phyloP scores from a whole-genome alignment of 2,797 vertebrate species.

The Rhinogobio ventralis region DNA sequence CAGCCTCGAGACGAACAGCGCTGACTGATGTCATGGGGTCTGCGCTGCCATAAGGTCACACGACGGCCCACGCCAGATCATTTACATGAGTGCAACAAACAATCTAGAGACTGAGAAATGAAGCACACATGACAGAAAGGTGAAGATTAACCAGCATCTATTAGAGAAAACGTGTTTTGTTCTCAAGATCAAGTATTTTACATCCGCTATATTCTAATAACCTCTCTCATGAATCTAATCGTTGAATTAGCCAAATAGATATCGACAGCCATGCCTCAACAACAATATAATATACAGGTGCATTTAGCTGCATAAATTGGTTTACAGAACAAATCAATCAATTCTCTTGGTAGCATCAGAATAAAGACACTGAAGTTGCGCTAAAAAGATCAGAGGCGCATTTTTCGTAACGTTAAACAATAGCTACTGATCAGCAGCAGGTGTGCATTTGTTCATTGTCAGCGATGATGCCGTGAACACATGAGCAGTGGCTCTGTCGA shows the following conservation, averaged over 20 bases:
- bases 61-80: slow-evolving; percentile 53
- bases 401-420: slow-evolving; percentile 44
- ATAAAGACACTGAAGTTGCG: slow-evolving; percentile 28
- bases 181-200: slow-evolving; percentile 13
- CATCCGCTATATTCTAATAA: slow-evolving; percentile 40
- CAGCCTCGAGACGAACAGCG: slow-evolving; percentile 71
- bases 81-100: slow-evolving; percentile 62
- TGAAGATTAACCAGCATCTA: slow-evolving; percentile 38
- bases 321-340: slow-evolving; percentile 57
- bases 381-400: slow-evolving; percentile 40
- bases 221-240: slow-evolving; percentile 50
- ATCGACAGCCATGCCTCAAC: slow-evolving; percentile 53
- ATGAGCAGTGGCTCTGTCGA: slow-evolving; percentile 45
- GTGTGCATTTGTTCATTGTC: slow-evolving; percentile 44
- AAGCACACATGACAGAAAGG: slow-evolving; percentile 54
- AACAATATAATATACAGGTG: slow-evolving; percentile 51
- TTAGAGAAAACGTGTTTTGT: slow-evolving; percentile 33
- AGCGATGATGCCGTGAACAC: slow-evolving; percentile 42
- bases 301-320: slow-evolving; percentile 59
- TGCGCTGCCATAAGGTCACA: slow-evolving; percentile 62
- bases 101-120: slow-evolving; percentile 46
- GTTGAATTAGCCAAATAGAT: slow-evolving; percentile 55
- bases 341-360: slow-evolving; percentile 16
- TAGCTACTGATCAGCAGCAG: slow-evolving; percentile 48
- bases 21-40: slow-evolving; percentile 64